Base-by-base conservation (phyloP, 53 echinoderm and acorn worm species). In the Crossaster papposus region DNA sequence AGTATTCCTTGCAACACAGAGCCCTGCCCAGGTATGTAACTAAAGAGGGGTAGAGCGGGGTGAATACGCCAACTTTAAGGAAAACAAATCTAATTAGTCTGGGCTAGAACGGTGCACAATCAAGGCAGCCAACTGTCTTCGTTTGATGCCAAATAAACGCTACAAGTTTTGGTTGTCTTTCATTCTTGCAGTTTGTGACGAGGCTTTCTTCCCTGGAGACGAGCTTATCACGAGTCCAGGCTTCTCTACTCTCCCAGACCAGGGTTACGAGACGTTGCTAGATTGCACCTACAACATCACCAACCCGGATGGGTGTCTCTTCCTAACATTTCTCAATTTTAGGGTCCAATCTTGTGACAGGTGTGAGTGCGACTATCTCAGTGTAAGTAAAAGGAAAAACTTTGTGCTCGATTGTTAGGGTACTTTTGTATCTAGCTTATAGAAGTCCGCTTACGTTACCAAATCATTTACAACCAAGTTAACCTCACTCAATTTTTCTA, bases 201-300 rank as follows among this genome's bases (percentile, higher is more conserved):
- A n/a, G 20, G 20, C 20, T 33, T 37, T 92, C 6, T 38, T 52
- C 24, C 81, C 80, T 0, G 64, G 51, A 22, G 31, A 63, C 9
- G 77, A 33, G 0, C 17, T 83, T 12, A 30, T 90, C 23, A 82
- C 55, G 12, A 92, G 92, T 33, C 83, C 89, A 30, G 79, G 64
- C 10, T 93, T 65, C 79, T 64, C 72, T 4, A 14, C 8, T 22
- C 51, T 3, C 28, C 33, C 18, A 30, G 71, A 9, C 17, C 75
- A 15, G 15, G 14, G 8, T 0, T 96, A 95, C 78, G 81, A 70
- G 22, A 88, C 73, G 50, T 72, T 65, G 65, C 77, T 89, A 7
- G 89, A 94, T 75, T 97, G 97, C 65, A 58, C 55, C 1, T 94
- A 92, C 79, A 92, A 95, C 23, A 91, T 95, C 68, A 88, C 88